Evolutionary conservation across 2,113 vertebrate genomes (phyloP).

Genomic region (Chamaea fasciata): DNA sequence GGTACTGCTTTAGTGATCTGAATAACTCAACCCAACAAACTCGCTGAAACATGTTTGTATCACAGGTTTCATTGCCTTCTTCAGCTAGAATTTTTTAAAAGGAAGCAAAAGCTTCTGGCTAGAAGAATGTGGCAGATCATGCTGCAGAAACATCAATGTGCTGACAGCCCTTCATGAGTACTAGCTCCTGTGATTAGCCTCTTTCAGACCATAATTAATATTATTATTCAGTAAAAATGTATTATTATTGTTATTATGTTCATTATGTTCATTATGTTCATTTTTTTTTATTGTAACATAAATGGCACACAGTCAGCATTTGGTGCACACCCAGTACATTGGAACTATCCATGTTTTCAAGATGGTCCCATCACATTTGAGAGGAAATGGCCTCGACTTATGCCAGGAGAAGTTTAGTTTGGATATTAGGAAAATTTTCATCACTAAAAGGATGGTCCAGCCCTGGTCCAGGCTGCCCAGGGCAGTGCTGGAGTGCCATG

Average conservation of each 20-base stretch:
- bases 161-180: background rate
- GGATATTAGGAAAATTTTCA: background rate
- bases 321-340: fast-evolving
- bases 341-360: background rate
- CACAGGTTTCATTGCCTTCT: background rate
- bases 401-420: background rate
- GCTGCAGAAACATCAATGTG: background rate
- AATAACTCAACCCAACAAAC: background rate
- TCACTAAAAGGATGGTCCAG: background rate
- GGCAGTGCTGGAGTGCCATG: background rate
- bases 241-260: background rate
- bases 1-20: background rate
- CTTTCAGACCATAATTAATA: background rate
- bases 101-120: background rate
- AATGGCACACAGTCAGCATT: background rate
- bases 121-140: background rate
- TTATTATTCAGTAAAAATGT: background rate
- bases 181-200: background rate
- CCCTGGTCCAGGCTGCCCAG: background rate
- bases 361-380: background rate
- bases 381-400: background rate
- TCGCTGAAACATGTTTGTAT: fast-evolving
- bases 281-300: background rate
- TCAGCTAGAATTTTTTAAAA: background rate
- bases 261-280: background rate